phyloP scores from a whole-genome alignment of 2,888 invertebrate species.

The Hirtodrosophila histrioides region DNA sequence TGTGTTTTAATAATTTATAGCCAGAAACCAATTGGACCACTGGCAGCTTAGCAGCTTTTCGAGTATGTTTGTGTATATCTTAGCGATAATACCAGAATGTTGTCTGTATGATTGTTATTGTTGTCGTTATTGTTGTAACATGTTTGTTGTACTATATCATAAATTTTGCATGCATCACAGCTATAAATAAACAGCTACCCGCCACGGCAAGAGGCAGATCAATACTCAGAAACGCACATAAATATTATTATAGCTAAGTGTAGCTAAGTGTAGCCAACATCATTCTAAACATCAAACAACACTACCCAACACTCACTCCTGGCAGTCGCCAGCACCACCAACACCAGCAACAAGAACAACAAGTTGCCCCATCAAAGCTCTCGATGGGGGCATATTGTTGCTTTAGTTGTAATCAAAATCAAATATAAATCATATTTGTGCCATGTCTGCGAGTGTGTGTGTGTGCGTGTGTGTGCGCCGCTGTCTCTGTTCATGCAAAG shows the following conservation, averaged over 20 bases:
- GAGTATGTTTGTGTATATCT: slow-evolving; percentile 8
- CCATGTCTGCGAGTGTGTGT: slow-evolving; percentile 35
- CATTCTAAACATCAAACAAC: slow-evolving; percentile 25
- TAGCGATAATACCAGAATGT: slow-evolving; percentile 32
- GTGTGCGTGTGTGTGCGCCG: slow-evolving; percentile 18
- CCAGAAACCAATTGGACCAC: slow-evolving; percentile 12
- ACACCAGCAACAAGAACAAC: slow-evolving; percentile 32
- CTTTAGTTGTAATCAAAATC: slow-evolving; percentile 74
- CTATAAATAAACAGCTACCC: slow-evolving; percentile 67
- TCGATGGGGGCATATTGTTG: slow-evolving; percentile 56
- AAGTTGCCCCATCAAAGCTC: slow-evolving; percentile 30
- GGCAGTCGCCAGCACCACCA: slow-evolving; percentile 2
- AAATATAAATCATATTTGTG: slow-evolving; percentile 75
- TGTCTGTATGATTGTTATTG: slow-evolving; percentile 32
- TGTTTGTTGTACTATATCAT: slow-evolving; percentile 67
- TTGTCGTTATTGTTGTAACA: slow-evolving; percentile 48
- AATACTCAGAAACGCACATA: slow-evolving; percentile 50
- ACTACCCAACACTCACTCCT: slow-evolving; percentile 21
- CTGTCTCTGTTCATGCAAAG: slow-evolving; percentile 66
- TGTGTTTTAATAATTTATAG: slow-evolving; percentile 42
- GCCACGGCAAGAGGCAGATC: slow-evolving; percentile 40
- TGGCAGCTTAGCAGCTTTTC: not conserved
- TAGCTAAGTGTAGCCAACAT: slow-evolving; percentile 46
- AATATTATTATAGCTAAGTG: slow-evolving; percentile 74
- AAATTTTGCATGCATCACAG: slow-evolving; percentile 75